Evolutionary conservation across 1,140 invertebrate genomes (phyloP), one percentile per base, ranked within the genome.

Genomic region (Hestina assimilis): DNA sequence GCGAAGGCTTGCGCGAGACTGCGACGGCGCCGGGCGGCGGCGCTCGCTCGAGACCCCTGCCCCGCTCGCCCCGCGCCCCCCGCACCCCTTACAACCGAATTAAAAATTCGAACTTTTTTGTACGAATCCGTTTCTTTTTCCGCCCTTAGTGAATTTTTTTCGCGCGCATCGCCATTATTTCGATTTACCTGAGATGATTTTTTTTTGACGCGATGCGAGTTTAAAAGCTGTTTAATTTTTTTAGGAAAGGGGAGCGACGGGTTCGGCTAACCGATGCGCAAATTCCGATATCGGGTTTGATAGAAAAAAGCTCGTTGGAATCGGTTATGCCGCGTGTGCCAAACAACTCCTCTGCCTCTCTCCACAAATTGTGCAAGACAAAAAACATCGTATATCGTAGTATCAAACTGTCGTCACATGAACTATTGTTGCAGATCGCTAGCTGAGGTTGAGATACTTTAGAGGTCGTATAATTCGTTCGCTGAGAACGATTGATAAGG

Each of bases 171-270:
- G 76, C 81, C 66, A 84, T 87, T 87, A 83, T 87, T 83, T 79
- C 79, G 78, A 83, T 85, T n/a, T 87, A 87, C 84, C 84, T 87
- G 84, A 82, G 84, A 81, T 83, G 73, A 48, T 67, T 70, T 83
- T 84, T 82, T 81, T 80, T 74, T 70, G 72, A 62, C 63, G 57
- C 76, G 75, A 78, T 74, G 75, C 70, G 65, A 70, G 79, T 79
- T 82, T 84, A 84, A 85, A 85, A 87, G 84, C 84, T 83, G 82
- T 79, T 85, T 85, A 83, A 76, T 82, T 83, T 85, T 85, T 87
- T 78, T 80, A 69, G 69, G 59, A 82, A 85, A 82, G 79, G 82
- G 82, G 79, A 79, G 59, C 78, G 76, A 74, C 70, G 75, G 69
- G 69, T 78, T 79, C 75, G 72, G 67, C 71, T 75, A 77, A 80